Evolutionary conservation across 2,888 invertebrate genomes (phyloP).

Genomic region (Mantis religiosa): DNA sequence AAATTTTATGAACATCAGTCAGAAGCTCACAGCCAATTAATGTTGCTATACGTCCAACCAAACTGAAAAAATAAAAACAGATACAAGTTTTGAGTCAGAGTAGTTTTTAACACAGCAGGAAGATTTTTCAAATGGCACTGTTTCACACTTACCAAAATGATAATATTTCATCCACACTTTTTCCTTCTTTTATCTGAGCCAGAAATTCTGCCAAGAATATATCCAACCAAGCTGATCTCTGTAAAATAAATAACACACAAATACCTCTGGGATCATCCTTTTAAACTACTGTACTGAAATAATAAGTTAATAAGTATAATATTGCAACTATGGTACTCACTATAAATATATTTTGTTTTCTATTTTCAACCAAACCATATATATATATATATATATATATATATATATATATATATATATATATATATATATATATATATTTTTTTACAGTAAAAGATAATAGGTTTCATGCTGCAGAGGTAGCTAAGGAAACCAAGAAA

Average conservation of each 20-base stretch:
- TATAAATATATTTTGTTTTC: too few relatives aligned
- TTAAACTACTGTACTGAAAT: too few relatives aligned
- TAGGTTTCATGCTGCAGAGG: too few relatives aligned
- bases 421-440: too few relatives aligned
- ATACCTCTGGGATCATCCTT: too few relatives aligned
- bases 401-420: too few relatives aligned
- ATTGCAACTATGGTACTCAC: too few relatives aligned
- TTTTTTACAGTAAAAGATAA: too few relatives aligned
- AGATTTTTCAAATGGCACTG: not conserved
- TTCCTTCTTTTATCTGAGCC: constrained; percentile 54
- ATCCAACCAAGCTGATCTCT: constrained; percentile 65
- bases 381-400: too few relatives aligned
- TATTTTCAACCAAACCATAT: too few relatives aligned
- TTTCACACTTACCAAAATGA: constrained; percentile 54
- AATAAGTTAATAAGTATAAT: too few relatives aligned
- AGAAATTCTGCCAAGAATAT: constrained; percentile 60
- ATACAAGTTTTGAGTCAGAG: not conserved
- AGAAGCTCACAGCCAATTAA: constrained; percentile 61
- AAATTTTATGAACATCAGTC: constrained; percentile 56
- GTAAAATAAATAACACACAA: constrained; percentile 36
- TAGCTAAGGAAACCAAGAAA: too few relatives aligned
- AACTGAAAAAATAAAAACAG: constrained; percentile 46
- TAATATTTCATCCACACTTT: constrained; percentile 53
- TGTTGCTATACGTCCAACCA: constrained; percentile 56
- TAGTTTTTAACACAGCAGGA: not conserved